Evolutionary conservation across 2,113 vertebrate species (phyloP).

Genomic region (Corydoras sp.): DNA sequence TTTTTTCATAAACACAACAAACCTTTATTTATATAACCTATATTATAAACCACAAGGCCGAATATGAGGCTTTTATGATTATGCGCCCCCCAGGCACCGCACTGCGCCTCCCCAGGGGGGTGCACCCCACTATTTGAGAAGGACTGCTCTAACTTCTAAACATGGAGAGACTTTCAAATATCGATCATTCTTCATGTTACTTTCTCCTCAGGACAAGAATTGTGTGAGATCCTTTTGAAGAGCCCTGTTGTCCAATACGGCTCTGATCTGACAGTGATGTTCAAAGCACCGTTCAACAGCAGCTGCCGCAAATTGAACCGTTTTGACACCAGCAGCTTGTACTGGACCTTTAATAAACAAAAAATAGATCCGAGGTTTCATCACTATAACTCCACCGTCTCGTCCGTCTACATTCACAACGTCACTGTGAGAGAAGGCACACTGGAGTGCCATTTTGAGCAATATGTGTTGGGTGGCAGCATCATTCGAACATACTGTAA

Average conservation of each 20-base stretch:
- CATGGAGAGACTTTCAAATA: no score
- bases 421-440: neutral
- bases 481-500: constrained; percentile 13
- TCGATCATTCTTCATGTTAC: neutral
- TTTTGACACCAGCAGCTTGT: constrained; percentile 7
- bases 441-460: constrained; percentile 14
- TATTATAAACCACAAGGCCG: no score
- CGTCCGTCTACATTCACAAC: neutral
- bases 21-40: no score
- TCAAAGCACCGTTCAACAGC: neutral
- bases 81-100: no score
- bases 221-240: constrained; percentile 1
- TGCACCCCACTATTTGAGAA: no score
- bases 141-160: no score
- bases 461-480: neutral
- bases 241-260: constrained; percentile 4
- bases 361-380: constrained; percentile 10
- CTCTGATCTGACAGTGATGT: neutral
- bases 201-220: neutral
- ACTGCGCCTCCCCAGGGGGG: no score
- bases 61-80: no score
- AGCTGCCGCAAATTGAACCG: neutral
- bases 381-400: constrained; percentile 14
- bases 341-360: constrained; percentile 21
- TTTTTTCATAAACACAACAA: no score